phyloP scores from a whole-genome alignment of 2,113 vertebrate species.

The Malurus elegans region DNA sequence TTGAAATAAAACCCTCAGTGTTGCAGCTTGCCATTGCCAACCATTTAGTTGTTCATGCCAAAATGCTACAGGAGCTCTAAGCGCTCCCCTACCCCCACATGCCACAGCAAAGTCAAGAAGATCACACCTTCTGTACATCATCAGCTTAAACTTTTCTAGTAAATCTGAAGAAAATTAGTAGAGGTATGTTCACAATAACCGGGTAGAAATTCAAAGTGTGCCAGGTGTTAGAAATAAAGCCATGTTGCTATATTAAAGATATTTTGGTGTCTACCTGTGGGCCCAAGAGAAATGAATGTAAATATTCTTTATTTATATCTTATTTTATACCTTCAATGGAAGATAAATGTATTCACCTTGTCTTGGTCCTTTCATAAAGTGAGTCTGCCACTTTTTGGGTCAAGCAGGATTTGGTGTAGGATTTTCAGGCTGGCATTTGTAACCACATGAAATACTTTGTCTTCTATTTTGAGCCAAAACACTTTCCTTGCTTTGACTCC shows the following conservation, averaged over 20 bases:
- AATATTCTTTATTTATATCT: not conserved
- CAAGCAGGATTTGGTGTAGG: not conserved
- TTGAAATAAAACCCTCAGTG: not conserved
- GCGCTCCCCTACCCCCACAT: not conserved
- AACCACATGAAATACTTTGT: not conserved
- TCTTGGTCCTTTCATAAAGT: not conserved
- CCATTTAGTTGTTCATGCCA: not conserved
- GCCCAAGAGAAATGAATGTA: not conserved
- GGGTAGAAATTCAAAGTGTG: not conserved
- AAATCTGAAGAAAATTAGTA: not conserved
- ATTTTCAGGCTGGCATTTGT: not conserved
- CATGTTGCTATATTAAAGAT: not conserved
- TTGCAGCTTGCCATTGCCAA: not conserved
- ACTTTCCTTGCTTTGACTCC: not conserved
- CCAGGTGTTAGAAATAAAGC: not conserved
- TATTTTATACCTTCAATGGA: not conserved
- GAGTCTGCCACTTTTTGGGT: not conserved
- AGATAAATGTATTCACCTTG: not conserved
- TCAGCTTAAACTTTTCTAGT: not conserved
- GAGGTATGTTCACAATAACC: not conserved
- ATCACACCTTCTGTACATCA: not conserved
- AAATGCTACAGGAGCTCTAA: not conserved
- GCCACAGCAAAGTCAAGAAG: not conserved
- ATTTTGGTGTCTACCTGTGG: not conserved
- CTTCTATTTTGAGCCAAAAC: not conserved